phyloP scores from a whole-genome alignment of 2,113 vertebrate genomes.

The Forbesichthys papilliferus region DNA sequence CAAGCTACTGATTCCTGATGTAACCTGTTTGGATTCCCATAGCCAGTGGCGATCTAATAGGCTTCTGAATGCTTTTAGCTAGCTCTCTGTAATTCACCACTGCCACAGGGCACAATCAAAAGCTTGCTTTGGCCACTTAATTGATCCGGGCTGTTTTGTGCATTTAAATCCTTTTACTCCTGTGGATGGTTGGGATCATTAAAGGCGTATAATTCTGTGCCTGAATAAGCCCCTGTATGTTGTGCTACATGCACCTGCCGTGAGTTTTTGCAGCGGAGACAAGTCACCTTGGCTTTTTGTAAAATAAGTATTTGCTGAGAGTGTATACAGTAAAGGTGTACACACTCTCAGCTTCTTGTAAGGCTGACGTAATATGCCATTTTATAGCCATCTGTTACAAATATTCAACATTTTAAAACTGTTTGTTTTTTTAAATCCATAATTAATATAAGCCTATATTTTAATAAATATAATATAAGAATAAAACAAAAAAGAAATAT shows the following conservation, averaged over 20 bases:
- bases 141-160: conserved; percentile 48
- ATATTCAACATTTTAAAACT: no score
- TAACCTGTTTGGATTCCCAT: conserved; percentile 17
- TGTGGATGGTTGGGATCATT: conserved; percentile 1
- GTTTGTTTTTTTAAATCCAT: no score
- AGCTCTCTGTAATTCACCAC: conserved; percentile 13
- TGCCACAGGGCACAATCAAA: conserved; percentile 25
- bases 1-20: conserved; percentile 17
- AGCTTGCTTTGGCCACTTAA: conserved; percentile 40
- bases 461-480: no score
- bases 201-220: background rate
- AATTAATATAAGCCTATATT: no score
- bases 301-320: no score
- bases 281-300: background rate
- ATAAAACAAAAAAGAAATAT: no score
- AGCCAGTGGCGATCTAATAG: conserved; percentile 27
- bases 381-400: no score
- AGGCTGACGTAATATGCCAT: no score
- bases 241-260: background rate
- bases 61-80: conserved; percentile 44
- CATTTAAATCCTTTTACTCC: conserved; percentile 31
- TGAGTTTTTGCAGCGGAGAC: no score
- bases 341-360: no score
- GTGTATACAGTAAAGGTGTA: no score
- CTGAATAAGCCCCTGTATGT: background rate